These are phyloP conservation scores for Diachasmimorpha longicaudata DNA, from an alignment of 1,140 invertebrate genomes.

Conservation along the genomic window DNA sequence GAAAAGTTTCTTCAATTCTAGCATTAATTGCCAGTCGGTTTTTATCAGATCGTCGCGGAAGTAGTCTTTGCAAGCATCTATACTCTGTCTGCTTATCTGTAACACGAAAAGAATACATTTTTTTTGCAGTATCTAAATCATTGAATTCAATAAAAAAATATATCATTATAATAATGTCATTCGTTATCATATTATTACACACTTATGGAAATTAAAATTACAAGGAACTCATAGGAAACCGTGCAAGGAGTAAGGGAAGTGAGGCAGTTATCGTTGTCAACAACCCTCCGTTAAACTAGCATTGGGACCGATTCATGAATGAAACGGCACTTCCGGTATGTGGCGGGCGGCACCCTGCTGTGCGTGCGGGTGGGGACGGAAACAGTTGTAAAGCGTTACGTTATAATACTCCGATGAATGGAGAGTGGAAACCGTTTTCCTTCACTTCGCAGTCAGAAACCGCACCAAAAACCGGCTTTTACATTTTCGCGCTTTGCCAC, in stretches of 20 bases:
- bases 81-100: constrained; percentile 95
- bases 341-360: too few species aligned
- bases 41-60: constrained; percentile 97
- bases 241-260: constrained; percentile 14
- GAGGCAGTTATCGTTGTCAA: constrained; percentile 24
- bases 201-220: too few species aligned
- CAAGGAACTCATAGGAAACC: not conserved
- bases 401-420: constrained; percentile 30
- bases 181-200: too few species aligned
- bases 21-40: constrained; percentile 97
- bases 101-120: constrained; percentile 61
- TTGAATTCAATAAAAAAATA: too few species aligned
- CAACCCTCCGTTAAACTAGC: constrained; percentile 33
- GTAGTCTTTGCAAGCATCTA: constrained; percentile 98
- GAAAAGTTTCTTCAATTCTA: constrained; percentile 97
- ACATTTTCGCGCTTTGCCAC: not conserved
- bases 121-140: not conserved
- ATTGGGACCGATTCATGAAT: constrained; percentile 43
- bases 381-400: constrained; percentile 34
- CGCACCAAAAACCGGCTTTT: not conserved
- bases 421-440: constrained; percentile 9
- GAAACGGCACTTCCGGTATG: constrained; percentile 39
- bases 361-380: constrained; percentile 17
- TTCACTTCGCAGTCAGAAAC: not conserved
- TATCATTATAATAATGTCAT: too few species aligned